Base-by-base conservation (phyloP, 2,797 vertebrate genomes). In the Prunella strophiata region DNA sequence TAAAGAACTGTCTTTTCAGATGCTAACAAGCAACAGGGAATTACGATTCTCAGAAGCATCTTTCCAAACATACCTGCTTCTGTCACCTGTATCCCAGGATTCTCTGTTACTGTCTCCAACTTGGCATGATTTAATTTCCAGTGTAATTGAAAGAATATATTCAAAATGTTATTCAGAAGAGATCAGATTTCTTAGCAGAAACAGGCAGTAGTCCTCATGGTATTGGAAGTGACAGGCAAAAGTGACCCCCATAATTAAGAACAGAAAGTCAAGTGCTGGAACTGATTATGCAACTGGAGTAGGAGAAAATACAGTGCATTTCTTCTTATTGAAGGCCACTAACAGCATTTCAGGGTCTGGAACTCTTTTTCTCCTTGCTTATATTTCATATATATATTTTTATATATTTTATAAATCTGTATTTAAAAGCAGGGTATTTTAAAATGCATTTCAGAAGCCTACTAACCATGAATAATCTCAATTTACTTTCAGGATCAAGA, bases 251-350 rank as follows among this genome's bases (percentile, higher is more conserved):
- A 11, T 50, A 76, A 71, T 43, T 74, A 17, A 89, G 43, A 86
- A 50, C 18, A 76, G 21, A 59, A 50, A 54, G 23, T 27, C 25
- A 78, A 55, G 11, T 43, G 27, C 34, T 55, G 61, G 27, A 85
- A 76, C 16, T 11, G 23, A 34, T 57, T 42, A 54, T 47, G 52
- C 43, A 55, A 0, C 14, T 0, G 1, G 2, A 85, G 16, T 6
- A 59, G 26, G 16, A 86, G 62, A 58, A 87, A 85, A 79, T 29
- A 51, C 0, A 14, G 10, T 38, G 13, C 7, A 1, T 61, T 57
- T 73, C 30, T 70, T 85, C 58, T 59, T 74, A 45, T 2, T 85
- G 63, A 38, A 71, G 92, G 25, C 19, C 20, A 52, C 20, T 51
- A 50, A 40, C 4, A 74, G 9, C 22, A 40, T 77, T 75, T 52